These are phyloP conservation scores for Lissonota sp. DNA, from an alignment of 2,888 invertebrate species.

Conservation along the genomic window DNA sequence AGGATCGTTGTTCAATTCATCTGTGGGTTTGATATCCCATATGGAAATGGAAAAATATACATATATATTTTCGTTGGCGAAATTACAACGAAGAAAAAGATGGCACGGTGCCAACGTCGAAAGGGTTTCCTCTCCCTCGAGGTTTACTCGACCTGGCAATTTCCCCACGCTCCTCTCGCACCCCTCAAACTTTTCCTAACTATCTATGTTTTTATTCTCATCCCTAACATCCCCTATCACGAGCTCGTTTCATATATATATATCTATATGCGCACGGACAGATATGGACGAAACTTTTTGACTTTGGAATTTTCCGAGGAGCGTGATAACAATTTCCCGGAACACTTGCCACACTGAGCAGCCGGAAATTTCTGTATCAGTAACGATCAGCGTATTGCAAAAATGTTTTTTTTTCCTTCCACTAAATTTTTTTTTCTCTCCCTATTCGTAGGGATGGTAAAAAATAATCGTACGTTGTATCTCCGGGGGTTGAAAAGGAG, in stretches of 20 bases:
- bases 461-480: conserved; percentile 7
- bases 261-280: not conserved
- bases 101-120: conserved; percentile 55
- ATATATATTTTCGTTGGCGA: conserved; percentile 2
- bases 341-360: conserved; percentile 33
- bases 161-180: conserved; percentile 42
- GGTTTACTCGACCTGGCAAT: conserved; percentile 42
- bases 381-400: conserved; percentile 18
- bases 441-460: not conserved
- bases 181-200: conserved; percentile 52
- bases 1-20: not conserved
- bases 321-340: conserved; percentile 58
- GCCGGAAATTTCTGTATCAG: conserved; percentile 47
- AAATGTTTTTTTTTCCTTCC: conserved; percentile 27
- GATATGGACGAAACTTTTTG: conserved; percentile 39
- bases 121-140: conserved; percentile 15
- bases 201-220: conserved; percentile 51
- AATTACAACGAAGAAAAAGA: conserved; percentile 27
- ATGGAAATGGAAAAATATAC: not conserved
- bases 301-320: conserved; percentile 45
- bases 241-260: conserved; percentile 16
- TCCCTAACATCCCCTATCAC: conserved; percentile 9
- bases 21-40: no score
- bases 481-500: not conserved
- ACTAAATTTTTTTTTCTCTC: not conserved